A percentile compares a stretch with the other conserved stretches of the same genome.
Evolutionary conservation across 2,888 invertebrate genomes (phyloP).

Genomic region (Norana najaformis): DNA sequence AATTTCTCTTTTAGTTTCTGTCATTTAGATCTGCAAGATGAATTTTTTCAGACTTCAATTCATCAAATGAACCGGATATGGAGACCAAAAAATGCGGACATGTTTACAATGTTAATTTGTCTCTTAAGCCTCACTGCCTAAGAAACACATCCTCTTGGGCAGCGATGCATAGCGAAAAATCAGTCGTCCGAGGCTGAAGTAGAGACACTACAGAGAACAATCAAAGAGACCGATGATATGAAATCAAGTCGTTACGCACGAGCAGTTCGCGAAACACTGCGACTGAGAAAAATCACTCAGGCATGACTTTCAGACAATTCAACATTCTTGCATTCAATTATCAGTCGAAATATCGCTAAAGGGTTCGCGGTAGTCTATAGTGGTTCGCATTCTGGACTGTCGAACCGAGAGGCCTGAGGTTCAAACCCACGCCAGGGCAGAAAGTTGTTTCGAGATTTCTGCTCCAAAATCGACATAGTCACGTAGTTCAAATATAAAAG

Average conservation of each 20-base stretch:
- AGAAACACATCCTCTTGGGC: background rate
- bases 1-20: background rate
- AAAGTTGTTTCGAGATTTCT: no score
- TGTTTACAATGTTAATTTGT: background rate
- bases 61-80: background rate
- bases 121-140: background rate
- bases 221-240: background rate
- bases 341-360: background rate
- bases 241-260: background rate
- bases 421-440: background rate
- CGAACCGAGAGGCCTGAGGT: background rate
- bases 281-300: background rate
- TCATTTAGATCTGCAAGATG: background rate
- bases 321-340: background rate
- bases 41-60: background rate
- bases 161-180: background rate
- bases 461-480: no score
- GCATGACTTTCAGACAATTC: background rate
- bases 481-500: no score
- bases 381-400: background rate
- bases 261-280: background rate
- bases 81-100: background rate
- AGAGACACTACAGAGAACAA: no score
- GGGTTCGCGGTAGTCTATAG: background rate
- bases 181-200: background rate